phyloP scores from a whole-genome alignment of 1,140 invertebrate genomes.

The Galleria mellonella region DNA sequence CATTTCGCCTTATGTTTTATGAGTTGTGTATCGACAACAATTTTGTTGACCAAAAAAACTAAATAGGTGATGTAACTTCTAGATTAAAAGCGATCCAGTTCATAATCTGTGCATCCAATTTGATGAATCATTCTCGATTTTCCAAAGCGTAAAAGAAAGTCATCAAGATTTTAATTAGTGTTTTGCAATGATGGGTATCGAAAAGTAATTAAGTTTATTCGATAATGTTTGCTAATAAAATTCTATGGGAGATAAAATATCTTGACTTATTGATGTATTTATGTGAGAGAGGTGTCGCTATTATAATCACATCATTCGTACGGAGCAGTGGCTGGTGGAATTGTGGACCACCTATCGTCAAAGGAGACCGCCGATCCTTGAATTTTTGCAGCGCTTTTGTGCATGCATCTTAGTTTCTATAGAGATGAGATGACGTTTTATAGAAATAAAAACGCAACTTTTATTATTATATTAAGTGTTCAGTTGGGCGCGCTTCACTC shows the following conservation, averaged over 20 bases:
- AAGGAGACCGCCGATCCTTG: constrained; percentile 53
- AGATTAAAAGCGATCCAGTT: constrained; percentile 8
- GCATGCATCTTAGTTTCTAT: constrained; percentile 38
- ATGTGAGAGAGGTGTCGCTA: constrained; percentile 59
- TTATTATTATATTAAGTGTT: not conserved
- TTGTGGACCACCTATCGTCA: constrained; percentile 62
- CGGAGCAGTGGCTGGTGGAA: constrained; percentile 1
- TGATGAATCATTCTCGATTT: constrained; percentile 23
- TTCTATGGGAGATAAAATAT: constrained; percentile 31
- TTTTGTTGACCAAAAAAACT: constrained; percentile 10
- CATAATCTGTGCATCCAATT: not conserved
- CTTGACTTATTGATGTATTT: constrained; percentile 30
- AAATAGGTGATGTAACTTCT: constrained; percentile 8
- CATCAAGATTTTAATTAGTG: constrained; percentile 50
- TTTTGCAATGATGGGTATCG: constrained; percentile 36
- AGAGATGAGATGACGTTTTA: constrained; percentile 21
- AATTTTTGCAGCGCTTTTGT: constrained; percentile 65
- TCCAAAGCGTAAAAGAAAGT: constrained; percentile 37
- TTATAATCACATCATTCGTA: constrained; percentile 66
- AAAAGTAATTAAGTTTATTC: constrained; percentile 40
- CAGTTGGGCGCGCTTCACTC: too few species aligned
- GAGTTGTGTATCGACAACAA: constrained; percentile 7
- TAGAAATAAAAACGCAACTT: not conserved
- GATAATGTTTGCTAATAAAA: constrained; percentile 45
- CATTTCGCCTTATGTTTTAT: constrained; percentile 18